These are phyloP conservation scores for Suncus etruscus DNA, from an alignment of 2,113 vertebrate genomes.

Conservation along the genomic window DNA sequence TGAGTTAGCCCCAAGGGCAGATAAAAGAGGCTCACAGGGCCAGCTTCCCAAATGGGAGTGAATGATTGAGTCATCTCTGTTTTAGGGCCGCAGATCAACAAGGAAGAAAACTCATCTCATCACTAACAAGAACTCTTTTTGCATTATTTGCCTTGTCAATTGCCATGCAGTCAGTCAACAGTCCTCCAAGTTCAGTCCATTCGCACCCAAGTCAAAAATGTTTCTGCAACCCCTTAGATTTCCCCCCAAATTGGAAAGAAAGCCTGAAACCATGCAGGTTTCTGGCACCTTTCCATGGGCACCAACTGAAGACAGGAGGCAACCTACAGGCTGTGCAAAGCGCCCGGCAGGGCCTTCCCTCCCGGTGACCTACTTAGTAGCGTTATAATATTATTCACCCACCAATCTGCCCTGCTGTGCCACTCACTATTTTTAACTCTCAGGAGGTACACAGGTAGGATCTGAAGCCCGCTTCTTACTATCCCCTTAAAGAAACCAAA, in stretches of 20 bases:
- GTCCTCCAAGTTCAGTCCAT: slow-evolving; percentile 57
- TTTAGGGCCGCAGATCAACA: not conserved
- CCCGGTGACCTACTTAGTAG: too few relatives aligned
- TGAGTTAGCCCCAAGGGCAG: too few relatives aligned
- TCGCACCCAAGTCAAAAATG: slow-evolving; percentile 62
- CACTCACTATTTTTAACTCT: too few relatives aligned
- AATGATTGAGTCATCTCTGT: not conserved
- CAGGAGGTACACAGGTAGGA: too few relatives aligned
- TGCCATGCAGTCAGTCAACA: slow-evolving; percentile 25
- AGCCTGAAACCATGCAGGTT: slow-evolving; percentile 36
- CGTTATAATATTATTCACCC: too few relatives aligned
- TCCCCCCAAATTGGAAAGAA: not conserved
- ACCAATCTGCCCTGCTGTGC: too few relatives aligned
- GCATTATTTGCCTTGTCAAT: slow-evolving; percentile 5
- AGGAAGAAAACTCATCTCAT: not conserved
- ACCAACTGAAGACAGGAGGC: too few relatives aligned
- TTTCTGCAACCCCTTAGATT: slow-evolving; percentile 24
- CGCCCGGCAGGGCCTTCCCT: too few relatives aligned
- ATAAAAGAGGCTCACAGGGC: too few relatives aligned
- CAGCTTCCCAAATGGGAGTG: not conserved
- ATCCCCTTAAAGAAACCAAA: too few relatives aligned
- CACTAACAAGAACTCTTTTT: slow-evolving; percentile 12
- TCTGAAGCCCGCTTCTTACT: too few relatives aligned
- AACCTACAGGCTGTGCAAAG: too few relatives aligned
- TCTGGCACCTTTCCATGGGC: not conserved